Percentiles rank a stretch among this genome's conserved stretches.
Evolutionary conservation across 2,888 invertebrate genomes (phyloP).

Genomic region (Meliscaeva auricollis): DNA sequence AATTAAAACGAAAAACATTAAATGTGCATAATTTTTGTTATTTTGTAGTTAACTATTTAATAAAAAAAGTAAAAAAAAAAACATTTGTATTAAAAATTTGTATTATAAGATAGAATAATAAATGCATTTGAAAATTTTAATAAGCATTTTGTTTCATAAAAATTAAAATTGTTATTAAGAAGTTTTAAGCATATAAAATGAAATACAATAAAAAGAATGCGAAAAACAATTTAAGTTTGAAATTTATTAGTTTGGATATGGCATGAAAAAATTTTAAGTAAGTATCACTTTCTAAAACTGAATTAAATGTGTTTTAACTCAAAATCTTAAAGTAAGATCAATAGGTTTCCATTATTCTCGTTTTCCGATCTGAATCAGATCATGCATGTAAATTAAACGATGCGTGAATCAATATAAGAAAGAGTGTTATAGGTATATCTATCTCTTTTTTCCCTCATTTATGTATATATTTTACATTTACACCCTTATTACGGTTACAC

Average conservation of each 20-base stretch:
- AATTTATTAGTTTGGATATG: neutral
- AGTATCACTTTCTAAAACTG: neutral
- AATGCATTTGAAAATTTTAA: constrained; percentile 36
- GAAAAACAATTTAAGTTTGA: neutral
- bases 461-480: too few species aligned
- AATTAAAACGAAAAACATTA: neutral
- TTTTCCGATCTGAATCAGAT: too few species aligned
- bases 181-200: constrained; percentile 13
- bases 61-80: constrained; percentile 10
- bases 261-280: neutral
- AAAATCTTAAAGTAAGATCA: too few species aligned
- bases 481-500: too few species aligned
- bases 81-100: constrained; percentile 61
- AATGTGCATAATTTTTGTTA: neutral
- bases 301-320: too few species aligned
- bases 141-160: constrained; percentile 52
- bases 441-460: too few species aligned
- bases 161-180: constrained; percentile 42
- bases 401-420: too few species aligned
- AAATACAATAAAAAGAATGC: constrained; percentile 27
- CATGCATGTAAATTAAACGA: too few species aligned
- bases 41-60: neutral
- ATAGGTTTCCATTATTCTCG: too few species aligned
- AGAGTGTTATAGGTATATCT: too few species aligned
- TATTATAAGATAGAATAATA: constrained; percentile 48